Conservation (phyloP, 1,140 invertebrate species). For the Gryon sp. region DNA sequence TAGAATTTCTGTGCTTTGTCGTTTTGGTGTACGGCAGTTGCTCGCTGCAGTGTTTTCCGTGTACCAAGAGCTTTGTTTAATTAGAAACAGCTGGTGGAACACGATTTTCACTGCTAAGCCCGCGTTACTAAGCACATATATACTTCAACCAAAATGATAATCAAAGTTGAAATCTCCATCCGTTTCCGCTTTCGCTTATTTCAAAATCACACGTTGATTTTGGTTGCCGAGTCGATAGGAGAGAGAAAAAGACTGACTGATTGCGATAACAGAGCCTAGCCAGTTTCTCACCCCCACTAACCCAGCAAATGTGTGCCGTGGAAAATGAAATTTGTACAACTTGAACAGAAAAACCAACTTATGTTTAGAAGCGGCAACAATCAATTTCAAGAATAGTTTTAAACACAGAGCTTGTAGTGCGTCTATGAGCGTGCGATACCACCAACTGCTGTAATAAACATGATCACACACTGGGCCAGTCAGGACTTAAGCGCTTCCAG, state of each 20-base stretch:
- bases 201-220: slow-evolving; percentile 17
- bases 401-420: slow-evolving; percentile 43
- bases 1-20: slow-evolving; percentile 5
- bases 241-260: slow-evolving; percentile 81
- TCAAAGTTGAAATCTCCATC: neutral
- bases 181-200: too few relatives aligned
- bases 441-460: slow-evolving; percentile 75
- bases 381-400: too few relatives aligned
- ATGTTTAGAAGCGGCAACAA: neutral
- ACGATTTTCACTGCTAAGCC: slow-evolving; percentile 78
- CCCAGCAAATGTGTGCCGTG: slow-evolving; percentile 66
- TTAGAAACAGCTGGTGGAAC: slow-evolving; percentile 74
- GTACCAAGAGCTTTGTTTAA: slow-evolving; percentile 74
- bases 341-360: slow-evolving; percentile 26
- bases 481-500: slow-evolving; percentile 66
- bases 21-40: slow-evolving; percentile 63
- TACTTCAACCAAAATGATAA: slow-evolving; percentile 4
- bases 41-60: slow-evolving; percentile 78
- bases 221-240: slow-evolving; percentile 78
- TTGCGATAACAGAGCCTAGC: slow-evolving; percentile 75
- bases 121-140: slow-evolving; percentile 23
- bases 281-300: slow-evolving; percentile 80
- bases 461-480: slow-evolving; percentile 78
- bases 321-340: slow-evolving; percentile 28
- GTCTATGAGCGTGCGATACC: slow-evolving; percentile 59